These are phyloP conservation scores for Calonectris borealis DNA, from an alignment of 2,113 vertebrate species.

Conservation along the genomic window DNA sequence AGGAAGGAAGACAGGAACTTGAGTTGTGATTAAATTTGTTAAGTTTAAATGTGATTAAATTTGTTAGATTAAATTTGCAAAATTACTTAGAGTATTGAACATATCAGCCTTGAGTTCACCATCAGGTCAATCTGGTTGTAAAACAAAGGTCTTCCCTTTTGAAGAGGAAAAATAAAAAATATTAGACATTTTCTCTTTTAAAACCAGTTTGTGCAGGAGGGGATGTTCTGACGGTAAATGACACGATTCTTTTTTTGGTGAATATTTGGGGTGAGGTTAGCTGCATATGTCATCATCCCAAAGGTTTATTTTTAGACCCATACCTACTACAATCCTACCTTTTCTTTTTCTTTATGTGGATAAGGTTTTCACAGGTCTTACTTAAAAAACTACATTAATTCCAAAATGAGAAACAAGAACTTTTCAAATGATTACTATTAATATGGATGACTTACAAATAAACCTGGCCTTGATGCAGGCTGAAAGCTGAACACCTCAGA, in stretches of 20 bases:
- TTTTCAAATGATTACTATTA: not conserved
- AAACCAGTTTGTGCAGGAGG: not conserved
- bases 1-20: not conserved
- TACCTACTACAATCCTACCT: not conserved
- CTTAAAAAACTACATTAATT: not conserved
- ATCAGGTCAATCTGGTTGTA: not conserved
- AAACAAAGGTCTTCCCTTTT: not conserved
- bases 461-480: not conserved
- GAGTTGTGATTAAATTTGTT: not conserved
- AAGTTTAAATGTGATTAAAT: slow-evolving; percentile 1
- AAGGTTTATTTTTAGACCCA: not conserved
- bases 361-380: not conserved
- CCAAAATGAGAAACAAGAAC: not conserved
- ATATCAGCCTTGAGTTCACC: not conserved
- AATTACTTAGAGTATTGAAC: not conserved
- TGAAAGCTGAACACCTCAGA: not conserved
- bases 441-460: not conserved
- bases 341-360: not conserved
- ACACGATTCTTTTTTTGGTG: not conserved
- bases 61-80: slow-evolving; percentile 8
- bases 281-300: not conserved
- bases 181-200: not conserved
- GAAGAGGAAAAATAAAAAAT: not conserved
- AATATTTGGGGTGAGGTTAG: not conserved
- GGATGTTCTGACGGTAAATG: not conserved